Conservation (phyloP, 53 echinoderm and acorn worm species). For the Temnopleurus reevesii region DNA sequence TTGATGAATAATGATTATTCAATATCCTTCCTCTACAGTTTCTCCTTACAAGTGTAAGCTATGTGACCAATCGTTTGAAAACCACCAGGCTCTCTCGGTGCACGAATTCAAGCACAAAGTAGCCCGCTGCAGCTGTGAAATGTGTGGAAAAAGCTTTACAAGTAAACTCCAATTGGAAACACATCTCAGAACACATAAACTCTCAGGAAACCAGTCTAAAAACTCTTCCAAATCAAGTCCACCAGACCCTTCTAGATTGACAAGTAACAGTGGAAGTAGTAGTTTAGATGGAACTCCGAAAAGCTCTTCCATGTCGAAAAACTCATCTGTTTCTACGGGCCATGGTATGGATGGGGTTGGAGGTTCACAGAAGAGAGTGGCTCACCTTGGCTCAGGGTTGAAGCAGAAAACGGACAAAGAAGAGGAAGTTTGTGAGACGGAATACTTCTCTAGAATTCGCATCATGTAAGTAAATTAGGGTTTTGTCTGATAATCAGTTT, state of each 20-base stretch:
- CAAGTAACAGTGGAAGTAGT: background rate
- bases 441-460: conserved; percentile 78
- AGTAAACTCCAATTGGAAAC: conserved; percentile 59
- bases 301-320: background rate
- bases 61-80: conserved; percentile 66
- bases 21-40: conserved; percentile 48
- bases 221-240: background rate
- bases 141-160: conserved; percentile 64
- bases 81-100: conserved; percentile 26
- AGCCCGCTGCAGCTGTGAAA: conserved; percentile 37
- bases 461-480: conserved; percentile 79
- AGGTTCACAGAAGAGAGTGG: background rate
- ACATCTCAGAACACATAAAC: conserved; percentile 52
- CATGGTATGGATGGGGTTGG: background rate
- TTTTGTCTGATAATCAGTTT: too few relatives aligned
- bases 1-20: too few relatives aligned
- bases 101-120: conserved; percentile 75
- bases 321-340: background rate
- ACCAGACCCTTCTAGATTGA: background rate
- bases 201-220: background rate
- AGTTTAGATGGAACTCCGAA: too few relatives aligned
- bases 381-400: conserved; percentile 24
- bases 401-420: background rate
- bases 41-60: conserved; percentile 76
- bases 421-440: conserved; percentile 66